phyloP scores from a whole-genome alignment of 2,797 vertebrate genomes.

The Acanthurus tractus region DNA sequence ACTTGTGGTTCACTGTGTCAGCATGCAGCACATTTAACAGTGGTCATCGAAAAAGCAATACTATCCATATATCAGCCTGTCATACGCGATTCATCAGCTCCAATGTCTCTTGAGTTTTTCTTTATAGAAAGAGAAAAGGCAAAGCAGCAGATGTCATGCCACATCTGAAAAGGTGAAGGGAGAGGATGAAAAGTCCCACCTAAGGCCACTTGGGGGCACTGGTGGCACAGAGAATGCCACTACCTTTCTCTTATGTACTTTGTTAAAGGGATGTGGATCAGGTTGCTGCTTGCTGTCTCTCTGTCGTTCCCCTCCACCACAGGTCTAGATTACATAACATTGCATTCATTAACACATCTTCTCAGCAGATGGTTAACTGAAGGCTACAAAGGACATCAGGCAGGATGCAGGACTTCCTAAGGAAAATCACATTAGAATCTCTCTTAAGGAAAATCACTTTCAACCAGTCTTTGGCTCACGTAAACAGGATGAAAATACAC shows the following conservation, averaged over 20 bases:
- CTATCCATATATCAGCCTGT: constrained; percentile 61
- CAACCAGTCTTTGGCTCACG: constrained; percentile 48
- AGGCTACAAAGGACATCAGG: constrained; percentile 53
- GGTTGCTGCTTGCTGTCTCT: constrained; percentile 28
- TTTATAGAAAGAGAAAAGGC: constrained; percentile 62
- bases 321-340: constrained; percentile 73
- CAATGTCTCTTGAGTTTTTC: constrained; percentile 49
- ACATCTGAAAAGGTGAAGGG: constrained; percentile 42
- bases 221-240: constrained; percentile 60
- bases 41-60: constrained; percentile 70
- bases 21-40: constrained; percentile 66
- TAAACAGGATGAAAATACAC: constrained; percentile 27
- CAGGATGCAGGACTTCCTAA: constrained; percentile 17
- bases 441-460: constrained; percentile 27
- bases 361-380: constrained; percentile 74
- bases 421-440: constrained; percentile 43
- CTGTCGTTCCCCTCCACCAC: constrained; percentile 44
- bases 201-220: constrained; percentile 83
- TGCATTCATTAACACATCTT: constrained; percentile 73
- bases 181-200: not conserved
- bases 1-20: constrained; percentile 74
- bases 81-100: constrained; percentile 60
- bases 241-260: constrained; percentile 20
- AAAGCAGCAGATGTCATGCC: constrained; percentile 56
- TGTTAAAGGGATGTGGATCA: constrained; percentile 47